Conservation (phyloP, 2,888 invertebrate genomes). For the Eupithecia subfuscata region DNA sequence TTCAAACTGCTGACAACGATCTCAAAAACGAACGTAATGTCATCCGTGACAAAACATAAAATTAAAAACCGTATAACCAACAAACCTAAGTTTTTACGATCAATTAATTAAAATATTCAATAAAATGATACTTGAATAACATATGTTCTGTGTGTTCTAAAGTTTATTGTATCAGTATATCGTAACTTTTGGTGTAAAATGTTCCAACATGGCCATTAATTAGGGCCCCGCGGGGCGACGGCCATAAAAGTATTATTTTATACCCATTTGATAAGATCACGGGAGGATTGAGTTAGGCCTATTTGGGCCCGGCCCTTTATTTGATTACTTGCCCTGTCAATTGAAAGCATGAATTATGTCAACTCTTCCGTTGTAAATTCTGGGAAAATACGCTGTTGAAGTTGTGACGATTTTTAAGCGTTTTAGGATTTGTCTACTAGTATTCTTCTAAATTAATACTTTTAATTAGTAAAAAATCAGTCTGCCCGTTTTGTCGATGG, state of each 20-base stretch:
- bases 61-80: slow-evolving; percentile 45
- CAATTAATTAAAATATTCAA: slow-evolving; percentile 69
- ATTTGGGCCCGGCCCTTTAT: slow-evolving; percentile 23
- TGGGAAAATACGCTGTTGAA: background rate
- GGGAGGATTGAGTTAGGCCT: slow-evolving; percentile 41
- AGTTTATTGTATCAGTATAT: slow-evolving; percentile 64
- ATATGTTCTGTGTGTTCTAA: slow-evolving; percentile 65
- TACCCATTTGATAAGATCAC: slow-evolving; percentile 63
- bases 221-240: slow-evolving; percentile 64
- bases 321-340: slow-evolving; percentile 33
- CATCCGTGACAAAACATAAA: slow-evolving; percentile 20
- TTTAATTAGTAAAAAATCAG: no score
- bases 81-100: slow-evolving; percentile 54
- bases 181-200: slow-evolving; percentile 72
- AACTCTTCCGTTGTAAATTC: slow-evolving; percentile 8
- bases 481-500: background rate
- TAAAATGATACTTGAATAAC: slow-evolving; percentile 70
- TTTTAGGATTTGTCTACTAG: background rate
- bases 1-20: slow-evolving; percentile 17
- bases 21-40: background rate
- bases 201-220: slow-evolving; percentile 73
- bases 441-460: background rate
- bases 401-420: background rate
- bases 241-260: slow-evolving; percentile 70
- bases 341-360: slow-evolving; percentile 23